Conservation (phyloP, 2,888 invertebrate species). For the Balanococcus diminutus region DNA sequence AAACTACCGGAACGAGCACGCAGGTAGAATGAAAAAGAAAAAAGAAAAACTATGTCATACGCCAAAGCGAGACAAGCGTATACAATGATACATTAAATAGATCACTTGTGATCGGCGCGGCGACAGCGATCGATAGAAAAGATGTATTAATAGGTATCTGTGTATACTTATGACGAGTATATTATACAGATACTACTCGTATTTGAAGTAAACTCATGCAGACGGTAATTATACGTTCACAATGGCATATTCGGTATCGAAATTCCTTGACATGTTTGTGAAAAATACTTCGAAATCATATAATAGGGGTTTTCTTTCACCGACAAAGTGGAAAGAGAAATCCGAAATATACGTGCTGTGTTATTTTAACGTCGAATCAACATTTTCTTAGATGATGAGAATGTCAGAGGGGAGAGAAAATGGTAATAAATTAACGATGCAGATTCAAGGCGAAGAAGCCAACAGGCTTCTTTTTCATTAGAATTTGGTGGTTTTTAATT, state of each 20-base stretch:
- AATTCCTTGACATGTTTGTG: conserved; percentile 14
- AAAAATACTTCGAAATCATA: neutral
- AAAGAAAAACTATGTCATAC: neutral
- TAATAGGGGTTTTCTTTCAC: neutral
- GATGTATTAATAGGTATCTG: neutral
- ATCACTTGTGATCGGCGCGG: neutral
- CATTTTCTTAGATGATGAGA: neutral
- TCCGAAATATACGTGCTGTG: neutral
- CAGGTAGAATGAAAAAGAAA: neutral
- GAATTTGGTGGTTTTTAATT: neutral
- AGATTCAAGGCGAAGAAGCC: neutral
- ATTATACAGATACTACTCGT: too few species aligned
- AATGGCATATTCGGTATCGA: neutral
- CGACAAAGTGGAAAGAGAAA: neutral
- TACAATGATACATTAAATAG: neutral
- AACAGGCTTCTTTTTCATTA: neutral
- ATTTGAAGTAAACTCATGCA: neutral
- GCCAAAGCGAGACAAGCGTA: neutral
- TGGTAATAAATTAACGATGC: neutral
- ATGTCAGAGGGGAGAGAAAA: neutral
- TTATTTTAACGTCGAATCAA: neutral
- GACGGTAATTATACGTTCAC: neutral
- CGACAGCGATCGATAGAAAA: neutral
- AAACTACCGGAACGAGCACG: neutral
- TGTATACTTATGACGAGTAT: too few species aligned